Evolutionary conservation across 2,113 vertebrate genomes (phyloP), one percentile per base, ranked within the genome.

Genomic region (Rhinoptilus africanus): DNA sequence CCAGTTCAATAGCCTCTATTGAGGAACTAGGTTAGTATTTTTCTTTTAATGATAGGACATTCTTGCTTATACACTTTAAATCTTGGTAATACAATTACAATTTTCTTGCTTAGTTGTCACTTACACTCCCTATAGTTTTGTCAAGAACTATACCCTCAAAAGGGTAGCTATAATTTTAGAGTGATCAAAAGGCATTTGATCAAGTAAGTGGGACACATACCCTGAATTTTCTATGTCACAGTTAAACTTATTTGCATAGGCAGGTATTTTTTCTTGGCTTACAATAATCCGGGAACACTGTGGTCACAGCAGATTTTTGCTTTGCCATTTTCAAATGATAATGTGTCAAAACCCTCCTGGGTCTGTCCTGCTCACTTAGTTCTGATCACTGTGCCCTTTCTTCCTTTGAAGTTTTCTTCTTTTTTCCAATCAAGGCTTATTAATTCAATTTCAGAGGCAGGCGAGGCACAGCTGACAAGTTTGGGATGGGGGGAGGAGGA

Each of bases 291-390:
- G 50, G 53, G 90, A 94, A 86, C 68, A 71, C 41, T 83, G 54
- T 17, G 11, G 85, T 94, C 93, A 63, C 50, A 92, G 82, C 43
- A 78, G 68, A 93, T 93, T 78, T 92, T 89, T 92, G 22, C 91
- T 93, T 81, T 94, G 88, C 68, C 92, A 91, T 92, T 96, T 95
- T 81, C 83, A 81, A 89, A 96, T 19, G 21, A 91, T 81, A 96
- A 96, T 67, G 93, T 94, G 93, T 93, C 90, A 96, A 96, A 95
- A 96, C 92, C 93, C 95, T 91, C 88, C 92, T 89, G 93, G 96
- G 88, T 94, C 91, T 95, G 92, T 95, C 91, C 88, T 95, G 94
- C 92, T 96, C 73, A 75, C 59, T 96, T 92, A 82, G 56, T 85
- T 95, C 27, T 90, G 56, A 94, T 92, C 91, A 85, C 60, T 87